phyloP scores from a whole-genome alignment of 2,797 vertebrate species.

The Perodicticus potto region DNA sequence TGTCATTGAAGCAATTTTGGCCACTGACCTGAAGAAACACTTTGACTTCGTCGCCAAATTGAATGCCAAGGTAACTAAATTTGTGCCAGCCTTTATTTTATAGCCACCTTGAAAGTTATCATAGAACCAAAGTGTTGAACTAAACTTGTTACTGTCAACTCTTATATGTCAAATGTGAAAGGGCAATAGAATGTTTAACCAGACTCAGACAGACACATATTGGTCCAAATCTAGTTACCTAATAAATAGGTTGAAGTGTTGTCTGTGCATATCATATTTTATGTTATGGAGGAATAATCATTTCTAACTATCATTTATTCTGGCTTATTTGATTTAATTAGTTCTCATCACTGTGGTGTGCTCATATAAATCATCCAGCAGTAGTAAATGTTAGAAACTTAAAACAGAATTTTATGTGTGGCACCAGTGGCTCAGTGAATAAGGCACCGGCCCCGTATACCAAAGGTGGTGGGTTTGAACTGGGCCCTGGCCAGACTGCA shows the following conservation, averaged over 20 bases:
- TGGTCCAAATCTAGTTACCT: neutral
- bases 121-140: neutral
- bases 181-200: neutral
- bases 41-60: conserved; percentile 99
- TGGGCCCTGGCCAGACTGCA: too few relatives aligned
- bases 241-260: neutral
- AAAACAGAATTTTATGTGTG: conserved; percentile 2
- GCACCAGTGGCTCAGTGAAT: too few relatives aligned
- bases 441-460: too few relatives aligned
- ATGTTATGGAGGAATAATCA: neutral
- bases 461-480: too few relatives aligned
- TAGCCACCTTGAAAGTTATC: neutral
- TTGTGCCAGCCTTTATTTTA: neutral
- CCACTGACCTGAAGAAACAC: conserved; percentile 99
- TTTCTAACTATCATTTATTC: neutral
- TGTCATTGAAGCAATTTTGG: conserved; percentile 98
- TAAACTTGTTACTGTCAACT: neutral
- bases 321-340: neutral
- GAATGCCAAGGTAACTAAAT: conserved; percentile 95
- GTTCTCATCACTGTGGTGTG: neutral
- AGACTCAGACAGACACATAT: neutral
- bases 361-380: neutral
- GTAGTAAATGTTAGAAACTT: neutral
- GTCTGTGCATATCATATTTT: neutral
- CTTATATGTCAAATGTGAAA: neutral